Conservation (phyloP, 2,113 vertebrate genomes). For the Leucopsar rothschildi region DNA sequence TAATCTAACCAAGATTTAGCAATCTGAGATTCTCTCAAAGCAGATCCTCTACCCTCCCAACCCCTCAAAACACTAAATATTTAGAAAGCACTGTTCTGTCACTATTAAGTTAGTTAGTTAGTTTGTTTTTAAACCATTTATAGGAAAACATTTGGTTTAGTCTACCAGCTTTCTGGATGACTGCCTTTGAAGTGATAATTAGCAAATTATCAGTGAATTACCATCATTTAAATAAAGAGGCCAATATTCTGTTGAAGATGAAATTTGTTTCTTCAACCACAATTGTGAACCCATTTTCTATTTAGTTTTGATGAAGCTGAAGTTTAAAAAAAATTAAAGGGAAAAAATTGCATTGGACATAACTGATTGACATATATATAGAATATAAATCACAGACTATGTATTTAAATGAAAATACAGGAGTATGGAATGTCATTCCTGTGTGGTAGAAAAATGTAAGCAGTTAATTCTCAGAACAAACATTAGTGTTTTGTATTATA, state of each 20-base stretch:
- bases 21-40: background rate
- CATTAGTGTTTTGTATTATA: slow-evolving; percentile 33
- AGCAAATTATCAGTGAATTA: background rate
- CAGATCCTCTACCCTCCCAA: too few relatives aligned
- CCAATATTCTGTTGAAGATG: background rate
- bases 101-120: background rate
- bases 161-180: background rate
- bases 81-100: background rate
- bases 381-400: background rate
- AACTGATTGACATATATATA: background rate
- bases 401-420: background rate
- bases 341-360: rapidly evolving
- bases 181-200: background rate
- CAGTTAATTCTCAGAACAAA: slow-evolving; percentile 31
- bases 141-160: background rate
- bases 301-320: background rate
- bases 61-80: rapidly evolving
- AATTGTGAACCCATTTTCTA: background rate
- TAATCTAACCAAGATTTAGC: background rate
- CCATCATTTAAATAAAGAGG: background rate
- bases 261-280: background rate
- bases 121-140: background rate
- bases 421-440: background rate
- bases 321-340: background rate
- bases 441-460: background rate